phyloP scores from a whole-genome alignment of 2,113 vertebrate species.

The Ascaphus truei region DNA sequence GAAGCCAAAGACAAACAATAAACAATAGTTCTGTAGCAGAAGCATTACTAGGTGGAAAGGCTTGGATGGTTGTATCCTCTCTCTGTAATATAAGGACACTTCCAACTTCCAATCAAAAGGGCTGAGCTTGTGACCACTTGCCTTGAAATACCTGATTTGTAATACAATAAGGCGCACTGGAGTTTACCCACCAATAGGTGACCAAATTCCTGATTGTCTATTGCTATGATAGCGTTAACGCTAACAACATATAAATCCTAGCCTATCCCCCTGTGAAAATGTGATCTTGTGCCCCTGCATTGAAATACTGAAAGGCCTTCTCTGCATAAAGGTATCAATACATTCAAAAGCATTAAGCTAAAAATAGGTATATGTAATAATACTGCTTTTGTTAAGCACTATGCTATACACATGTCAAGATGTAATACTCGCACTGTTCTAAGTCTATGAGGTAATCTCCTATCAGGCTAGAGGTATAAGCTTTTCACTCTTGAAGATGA shows the following conservation, averaged over 20 bases:
- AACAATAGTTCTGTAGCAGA: neutral
- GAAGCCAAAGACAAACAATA: constrained; percentile 5
- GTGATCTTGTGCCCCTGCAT: neutral
- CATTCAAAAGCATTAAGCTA: neutral
- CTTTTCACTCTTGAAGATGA: neutral
- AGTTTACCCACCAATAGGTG: neutral
- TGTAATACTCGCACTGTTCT: neutral
- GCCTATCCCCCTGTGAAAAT: neutral
- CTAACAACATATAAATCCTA: neutral
- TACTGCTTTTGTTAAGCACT: neutral
- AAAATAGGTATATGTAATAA: neutral
- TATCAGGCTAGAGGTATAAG: neutral
- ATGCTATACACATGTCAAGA: neutral
- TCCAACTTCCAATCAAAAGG: neutral
- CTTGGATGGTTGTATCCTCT: neutral
- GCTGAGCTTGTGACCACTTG: neutral
- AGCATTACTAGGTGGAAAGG: neutral
- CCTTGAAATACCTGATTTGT: constrained; percentile 15
- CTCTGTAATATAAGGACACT: constrained; percentile 19
- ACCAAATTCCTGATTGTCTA: constrained; percentile 25
- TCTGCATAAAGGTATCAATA: neutral
- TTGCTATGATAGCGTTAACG: neutral
- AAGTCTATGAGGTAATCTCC: neutral
- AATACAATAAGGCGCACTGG: neutral
- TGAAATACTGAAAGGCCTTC: neutral